phyloP scores from a whole-genome alignment of 2,797 vertebrate genomes.

The Nyctibius grandis region DNA sequence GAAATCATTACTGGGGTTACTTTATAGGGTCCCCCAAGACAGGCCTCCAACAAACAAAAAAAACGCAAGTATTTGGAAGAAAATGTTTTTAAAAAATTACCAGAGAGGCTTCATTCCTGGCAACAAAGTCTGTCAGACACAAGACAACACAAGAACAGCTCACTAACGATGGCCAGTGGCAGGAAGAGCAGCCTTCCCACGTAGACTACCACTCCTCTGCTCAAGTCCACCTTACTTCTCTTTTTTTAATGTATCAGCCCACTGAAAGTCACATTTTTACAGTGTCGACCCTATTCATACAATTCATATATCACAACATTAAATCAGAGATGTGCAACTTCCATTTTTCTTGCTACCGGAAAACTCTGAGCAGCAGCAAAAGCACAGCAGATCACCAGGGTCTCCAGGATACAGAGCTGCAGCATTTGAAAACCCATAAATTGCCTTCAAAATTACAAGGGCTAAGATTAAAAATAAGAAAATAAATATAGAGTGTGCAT shows the following conservation, averaged over 20 bases:
- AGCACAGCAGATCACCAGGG: not conserved
- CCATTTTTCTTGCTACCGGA: not conserved
- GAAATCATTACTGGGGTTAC: not conserved
- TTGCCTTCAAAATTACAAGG: not conserved
- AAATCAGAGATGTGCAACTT: not conserved
- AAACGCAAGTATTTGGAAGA: not conserved
- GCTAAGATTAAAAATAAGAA: not conserved
- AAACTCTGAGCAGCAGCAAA: not conserved
- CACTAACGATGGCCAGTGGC: not conserved
- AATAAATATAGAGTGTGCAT: not conserved
- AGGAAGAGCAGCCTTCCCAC: not conserved
- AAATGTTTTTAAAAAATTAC: fast-evolving
- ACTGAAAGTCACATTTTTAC: not conserved
- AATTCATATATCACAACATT: not conserved
- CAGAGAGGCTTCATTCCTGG: not conserved
- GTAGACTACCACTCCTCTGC: not conserved
- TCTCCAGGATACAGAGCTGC: not conserved
- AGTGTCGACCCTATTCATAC: not conserved
- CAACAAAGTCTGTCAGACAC: not conserved
- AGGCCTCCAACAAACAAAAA: not conserved
- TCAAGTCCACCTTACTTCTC: not conserved
- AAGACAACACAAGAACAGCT: not conserved
- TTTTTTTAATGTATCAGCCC: not conserved
- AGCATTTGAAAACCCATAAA: not conserved
- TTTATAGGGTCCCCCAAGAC: not conserved